A percentile compares a stretch with the other conserved stretches of the same genome.
These are phyloP conservation scores for Aphidoletes aphidimyza DNA, from an alignment of 2,888 invertebrate species.

Conservation along the genomic window DNA sequence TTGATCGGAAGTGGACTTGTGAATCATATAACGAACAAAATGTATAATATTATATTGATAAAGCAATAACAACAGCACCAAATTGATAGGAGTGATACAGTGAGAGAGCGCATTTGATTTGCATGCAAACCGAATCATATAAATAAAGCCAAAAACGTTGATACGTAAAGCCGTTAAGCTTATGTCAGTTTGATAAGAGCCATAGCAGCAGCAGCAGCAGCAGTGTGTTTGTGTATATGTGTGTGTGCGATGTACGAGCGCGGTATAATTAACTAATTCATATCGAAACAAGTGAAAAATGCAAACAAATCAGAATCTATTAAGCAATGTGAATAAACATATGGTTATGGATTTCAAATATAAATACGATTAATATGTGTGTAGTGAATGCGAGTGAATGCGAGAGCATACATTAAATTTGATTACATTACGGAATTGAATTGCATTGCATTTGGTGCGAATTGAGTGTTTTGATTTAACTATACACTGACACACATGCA, in stretches of 20 bases:
- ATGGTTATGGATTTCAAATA: conserved; percentile 22
- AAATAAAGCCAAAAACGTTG: neutral
- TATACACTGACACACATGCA: neutral
- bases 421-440: conserved; percentile 33
- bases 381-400: neutral
- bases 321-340: conserved; percentile 26
- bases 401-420: conserved; percentile 15
- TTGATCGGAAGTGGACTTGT: conserved; percentile 34
- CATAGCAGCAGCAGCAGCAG: too few relatives aligned
- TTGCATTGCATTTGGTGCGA: neutral
- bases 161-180: neutral
- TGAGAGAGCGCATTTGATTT: neutral
- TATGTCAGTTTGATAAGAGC: conserved; percentile 29
- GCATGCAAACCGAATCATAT: neutral
- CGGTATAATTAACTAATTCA: conserved; percentile 18
- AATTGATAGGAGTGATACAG: neutral
- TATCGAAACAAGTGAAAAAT: conserved; percentile 48
- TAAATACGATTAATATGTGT: conserved; percentile 10
- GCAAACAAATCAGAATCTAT: conserved; percentile 41
- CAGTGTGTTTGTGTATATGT: neutral
- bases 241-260: neutral
- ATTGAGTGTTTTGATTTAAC: neutral
- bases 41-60: neutral
- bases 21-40: neutral
- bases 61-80: neutral